phyloP scores from a whole-genome alignment of 2,113 vertebrate species.

The Colaptes auratus region DNA sequence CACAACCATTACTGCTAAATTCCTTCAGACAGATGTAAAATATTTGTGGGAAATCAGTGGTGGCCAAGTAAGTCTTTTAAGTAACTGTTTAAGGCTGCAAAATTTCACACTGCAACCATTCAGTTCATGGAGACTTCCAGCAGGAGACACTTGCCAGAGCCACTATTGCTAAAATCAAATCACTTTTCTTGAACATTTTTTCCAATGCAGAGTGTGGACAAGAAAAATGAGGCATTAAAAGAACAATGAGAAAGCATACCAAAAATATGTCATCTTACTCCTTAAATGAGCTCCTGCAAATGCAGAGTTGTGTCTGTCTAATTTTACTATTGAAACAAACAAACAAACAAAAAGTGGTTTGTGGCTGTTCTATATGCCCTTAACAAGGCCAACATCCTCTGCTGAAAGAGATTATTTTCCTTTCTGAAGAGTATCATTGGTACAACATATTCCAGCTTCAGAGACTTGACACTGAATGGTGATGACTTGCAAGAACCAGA shows the following conservation, averaged over 20 bases:
- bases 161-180: not conserved
- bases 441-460: not conserved
- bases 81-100: not conserved
- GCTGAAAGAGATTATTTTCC: not conserved
- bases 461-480: not conserved
- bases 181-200: not conserved
- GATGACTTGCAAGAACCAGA: not conserved
- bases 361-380: not conserved
- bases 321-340: not conserved
- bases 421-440: not conserved
- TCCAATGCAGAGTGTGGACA: not conserved
- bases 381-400: not conserved
- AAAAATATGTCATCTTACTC: not conserved
- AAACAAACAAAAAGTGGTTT: not conserved
- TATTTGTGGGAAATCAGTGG: not conserved
- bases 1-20: not conserved
- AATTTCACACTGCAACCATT: not conserved
- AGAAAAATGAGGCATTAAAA: conserved; percentile 18
- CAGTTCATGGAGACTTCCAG: not conserved
- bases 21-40: not conserved
- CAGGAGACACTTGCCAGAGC: not conserved
- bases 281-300: not conserved
- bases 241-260: conserved; percentile 3
- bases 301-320: not conserved
- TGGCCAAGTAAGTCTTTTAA: not conserved